These are phyloP conservation scores for Diplogasteroides magnus DNA, from an alignment of 1,140 invertebrate species.

Conservation along the genomic window DNA sequence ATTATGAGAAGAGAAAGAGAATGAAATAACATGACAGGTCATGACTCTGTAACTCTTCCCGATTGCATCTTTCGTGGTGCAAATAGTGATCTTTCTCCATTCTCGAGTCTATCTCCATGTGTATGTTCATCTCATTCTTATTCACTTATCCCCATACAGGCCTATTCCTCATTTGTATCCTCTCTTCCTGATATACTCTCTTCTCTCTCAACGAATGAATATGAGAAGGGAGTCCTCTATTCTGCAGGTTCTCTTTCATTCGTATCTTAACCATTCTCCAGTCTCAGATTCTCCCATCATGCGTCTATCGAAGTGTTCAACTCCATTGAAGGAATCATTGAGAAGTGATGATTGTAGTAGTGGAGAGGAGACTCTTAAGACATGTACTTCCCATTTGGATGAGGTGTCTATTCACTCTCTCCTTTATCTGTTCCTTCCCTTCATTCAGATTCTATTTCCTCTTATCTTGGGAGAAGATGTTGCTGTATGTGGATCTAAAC, in stretches of 20 bases:
- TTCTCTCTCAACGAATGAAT: neutral
- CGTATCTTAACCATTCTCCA: neutral
- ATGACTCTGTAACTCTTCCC: no score
- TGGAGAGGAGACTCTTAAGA: neutral
- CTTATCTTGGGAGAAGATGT: neutral
- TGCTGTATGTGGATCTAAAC: neutral
- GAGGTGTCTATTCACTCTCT: neutral
- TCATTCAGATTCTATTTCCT: neutral
- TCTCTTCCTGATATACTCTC: no score
- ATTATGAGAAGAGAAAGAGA: no score
- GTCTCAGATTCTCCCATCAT: neutral
- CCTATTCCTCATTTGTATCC: no score
- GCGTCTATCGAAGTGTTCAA: neutral
- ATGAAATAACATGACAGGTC: no score
- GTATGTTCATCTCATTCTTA: no score
- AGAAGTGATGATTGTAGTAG: neutral
- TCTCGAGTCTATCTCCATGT: neutral
- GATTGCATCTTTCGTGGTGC: neutral
- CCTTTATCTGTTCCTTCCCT: neutral
- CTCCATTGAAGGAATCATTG: neutral
- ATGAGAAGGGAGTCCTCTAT: neutral
- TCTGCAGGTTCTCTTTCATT: neutral
- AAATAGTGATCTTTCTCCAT: neutral
- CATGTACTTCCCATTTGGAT: neutral
- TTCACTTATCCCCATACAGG: no score